Percentiles rank a stretch among this genome's conserved stretches.
These are phyloP conservation scores for Ictalurus furcatus DNA, from an alignment of 2,113 vertebrate genomes.

Conservation along the genomic window DNA sequence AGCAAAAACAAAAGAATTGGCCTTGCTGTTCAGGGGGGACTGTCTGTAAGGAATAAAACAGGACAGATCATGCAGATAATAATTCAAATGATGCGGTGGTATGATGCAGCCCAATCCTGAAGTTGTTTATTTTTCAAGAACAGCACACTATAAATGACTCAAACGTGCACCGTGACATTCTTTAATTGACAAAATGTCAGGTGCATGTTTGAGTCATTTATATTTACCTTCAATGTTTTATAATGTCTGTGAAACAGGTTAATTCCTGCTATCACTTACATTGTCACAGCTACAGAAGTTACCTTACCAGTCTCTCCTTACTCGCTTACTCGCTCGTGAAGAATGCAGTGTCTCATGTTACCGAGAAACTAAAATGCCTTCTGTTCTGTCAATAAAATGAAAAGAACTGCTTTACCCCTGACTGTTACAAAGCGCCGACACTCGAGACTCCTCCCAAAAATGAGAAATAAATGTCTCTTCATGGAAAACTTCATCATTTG, in stretches of 20 bases:
- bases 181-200: no score
- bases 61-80: background rate
- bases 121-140: background rate
- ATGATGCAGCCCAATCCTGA: background rate
- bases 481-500: background rate
- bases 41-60: background rate
- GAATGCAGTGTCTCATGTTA: background rate
- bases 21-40: no score
- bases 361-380: background rate
- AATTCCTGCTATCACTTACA: background rate
- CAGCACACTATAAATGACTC: background rate
- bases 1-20: no score
- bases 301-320: background rate
- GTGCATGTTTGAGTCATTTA: background rate
- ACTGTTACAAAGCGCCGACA: background rate
- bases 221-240: background rate
- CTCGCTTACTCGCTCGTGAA: background rate
- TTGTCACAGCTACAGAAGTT: background rate
- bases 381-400: background rate
- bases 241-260: background rate
- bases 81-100: background rate
- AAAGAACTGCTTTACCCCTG: background rate
- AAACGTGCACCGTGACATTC: no score
- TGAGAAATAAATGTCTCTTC: background rate
- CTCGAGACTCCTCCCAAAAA: background rate